phyloP scores from a whole-genome alignment of 2,797 vertebrate genomes.

The Falco concolor region DNA sequence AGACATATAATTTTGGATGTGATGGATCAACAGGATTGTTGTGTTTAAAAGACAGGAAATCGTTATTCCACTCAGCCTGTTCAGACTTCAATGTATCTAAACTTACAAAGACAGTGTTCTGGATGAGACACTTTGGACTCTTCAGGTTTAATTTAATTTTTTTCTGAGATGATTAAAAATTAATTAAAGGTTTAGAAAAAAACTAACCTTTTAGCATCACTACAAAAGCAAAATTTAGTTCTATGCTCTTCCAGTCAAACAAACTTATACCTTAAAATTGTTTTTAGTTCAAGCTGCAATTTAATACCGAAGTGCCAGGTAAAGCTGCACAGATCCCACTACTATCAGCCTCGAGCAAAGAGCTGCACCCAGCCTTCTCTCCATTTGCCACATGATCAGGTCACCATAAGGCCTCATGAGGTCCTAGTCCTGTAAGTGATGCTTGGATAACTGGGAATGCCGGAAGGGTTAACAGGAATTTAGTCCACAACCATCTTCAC shows the following conservation, averaged over 20 bases:
- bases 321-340: background rate
- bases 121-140: background rate
- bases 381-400: rapidly evolving
- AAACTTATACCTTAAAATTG: background rate
- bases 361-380: background rate
- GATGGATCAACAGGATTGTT: background rate
- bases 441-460: background rate
- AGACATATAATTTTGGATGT: background rate
- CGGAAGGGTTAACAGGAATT: background rate
- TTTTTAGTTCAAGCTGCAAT: background rate
- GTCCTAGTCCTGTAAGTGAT: rapidly evolving
- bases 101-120: background rate
- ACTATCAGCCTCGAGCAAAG: background rate
- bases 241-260: background rate
- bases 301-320: background rate
- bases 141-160: background rate
- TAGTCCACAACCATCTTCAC: background rate
- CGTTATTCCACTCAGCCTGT: background rate
- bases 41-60: background rate
- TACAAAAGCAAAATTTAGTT: background rate
- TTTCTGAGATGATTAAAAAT: background rate
- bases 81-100: background rate
- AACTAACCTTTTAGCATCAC: background rate
- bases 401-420: background rate
- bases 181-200: background rate